Percentiles rank a stretch among this genome's conserved stretches.
phyloP scores from a whole-genome alignment of 92 coral and sea anemone genomes.

The Epizoanthus illoricatus region DNA sequence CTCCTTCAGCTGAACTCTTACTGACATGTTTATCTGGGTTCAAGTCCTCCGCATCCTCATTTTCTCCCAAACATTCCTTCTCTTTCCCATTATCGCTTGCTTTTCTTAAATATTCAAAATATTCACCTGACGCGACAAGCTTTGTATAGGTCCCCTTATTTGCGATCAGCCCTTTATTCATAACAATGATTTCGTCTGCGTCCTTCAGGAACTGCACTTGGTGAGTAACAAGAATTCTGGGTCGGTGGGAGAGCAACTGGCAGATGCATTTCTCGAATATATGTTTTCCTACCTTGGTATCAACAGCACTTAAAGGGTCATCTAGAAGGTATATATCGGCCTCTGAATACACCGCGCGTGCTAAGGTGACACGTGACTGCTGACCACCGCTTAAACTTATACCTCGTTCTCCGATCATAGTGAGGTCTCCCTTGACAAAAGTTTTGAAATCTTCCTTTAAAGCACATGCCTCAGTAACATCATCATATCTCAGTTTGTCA shows the following conservation, averaged over 20 bases:
- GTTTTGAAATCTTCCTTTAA: slow-evolving; percentile 15
- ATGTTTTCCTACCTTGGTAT: slow-evolving; percentile 10
- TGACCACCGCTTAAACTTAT: slow-evolving; percentile 31
- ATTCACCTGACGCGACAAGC: slow-evolving; percentile 21
- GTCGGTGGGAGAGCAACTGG: slow-evolving; percentile 25
- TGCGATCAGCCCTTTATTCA: slow-evolving; percentile 37
- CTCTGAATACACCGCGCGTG: slow-evolving; percentile 27
- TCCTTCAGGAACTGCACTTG: slow-evolving; percentile 48
- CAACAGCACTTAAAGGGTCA: slow-evolving; percentile 25
- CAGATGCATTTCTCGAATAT: slow-evolving; percentile 26
- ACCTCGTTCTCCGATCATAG: slow-evolving; percentile 17
- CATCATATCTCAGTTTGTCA: slow-evolving; percentile 9
- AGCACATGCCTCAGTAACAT: slow-evolving; percentile 24
- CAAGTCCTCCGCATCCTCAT: neutral
- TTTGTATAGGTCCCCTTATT: slow-evolving; percentile 9
- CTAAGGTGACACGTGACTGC: slow-evolving; percentile 20
- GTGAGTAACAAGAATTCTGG: slow-evolving; percentile 50
- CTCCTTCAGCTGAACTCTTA: neutral
- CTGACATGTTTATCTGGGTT: neutral
- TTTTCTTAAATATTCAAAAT: slow-evolving; percentile 1
- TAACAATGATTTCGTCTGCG: slow-evolving; percentile 37
- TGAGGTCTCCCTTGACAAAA: slow-evolving; percentile 20
- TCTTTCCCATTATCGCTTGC: neutral
- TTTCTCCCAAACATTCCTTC: neutral
- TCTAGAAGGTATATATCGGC: slow-evolving; percentile 26